phyloP scores from a whole-genome alignment of 2,113 vertebrate genomes.

The Pelobates fuscus region DNA sequence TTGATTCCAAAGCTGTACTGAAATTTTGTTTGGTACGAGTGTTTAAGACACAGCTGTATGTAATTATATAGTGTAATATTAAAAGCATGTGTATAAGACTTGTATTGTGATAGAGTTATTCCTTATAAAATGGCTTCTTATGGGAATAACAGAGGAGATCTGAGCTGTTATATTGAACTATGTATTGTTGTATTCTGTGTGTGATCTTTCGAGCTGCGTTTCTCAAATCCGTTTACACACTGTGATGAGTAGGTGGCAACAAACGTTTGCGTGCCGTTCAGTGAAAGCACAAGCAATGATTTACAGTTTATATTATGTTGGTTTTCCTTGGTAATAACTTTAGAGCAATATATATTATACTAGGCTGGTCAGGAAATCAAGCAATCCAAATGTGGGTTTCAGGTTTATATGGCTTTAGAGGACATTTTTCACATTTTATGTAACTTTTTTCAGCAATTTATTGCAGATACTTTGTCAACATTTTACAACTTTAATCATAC shows the following conservation, averaged over 20 bases:
- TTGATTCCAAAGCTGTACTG: constrained; percentile 64
- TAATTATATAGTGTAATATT: constrained; percentile 76
- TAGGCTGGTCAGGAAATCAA: too few species aligned
- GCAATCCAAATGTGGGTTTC: too few species aligned
- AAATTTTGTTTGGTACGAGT: constrained; percentile 71
- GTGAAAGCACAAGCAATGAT: constrained; percentile 30
- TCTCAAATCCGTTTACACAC: constrained; percentile 36
- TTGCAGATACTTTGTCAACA: too few species aligned
- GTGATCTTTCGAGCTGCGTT: constrained; percentile 45
- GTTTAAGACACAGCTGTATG: constrained; percentile 73
- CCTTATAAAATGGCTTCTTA: constrained; percentile 62
- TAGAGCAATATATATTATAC: too few species aligned
- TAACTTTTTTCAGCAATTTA: too few species aligned
- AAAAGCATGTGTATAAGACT: constrained; percentile 74
- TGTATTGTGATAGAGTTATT: constrained; percentile 68
- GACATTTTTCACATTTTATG: too few species aligned
- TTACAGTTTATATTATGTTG: background rate
- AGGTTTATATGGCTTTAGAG: too few species aligned
- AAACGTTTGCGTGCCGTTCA: background rate
- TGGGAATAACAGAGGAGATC: constrained; percentile 54
- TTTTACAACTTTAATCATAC: too few species aligned
- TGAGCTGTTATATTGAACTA: constrained; percentile 53
- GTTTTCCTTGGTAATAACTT: constrained; percentile 7
- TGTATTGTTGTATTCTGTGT: constrained; percentile 45
- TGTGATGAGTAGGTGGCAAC: constrained; percentile 32